phyloP scores from a whole-genome alignment of 2,113 vertebrate species.

The Cygnus buccinator region DNA sequence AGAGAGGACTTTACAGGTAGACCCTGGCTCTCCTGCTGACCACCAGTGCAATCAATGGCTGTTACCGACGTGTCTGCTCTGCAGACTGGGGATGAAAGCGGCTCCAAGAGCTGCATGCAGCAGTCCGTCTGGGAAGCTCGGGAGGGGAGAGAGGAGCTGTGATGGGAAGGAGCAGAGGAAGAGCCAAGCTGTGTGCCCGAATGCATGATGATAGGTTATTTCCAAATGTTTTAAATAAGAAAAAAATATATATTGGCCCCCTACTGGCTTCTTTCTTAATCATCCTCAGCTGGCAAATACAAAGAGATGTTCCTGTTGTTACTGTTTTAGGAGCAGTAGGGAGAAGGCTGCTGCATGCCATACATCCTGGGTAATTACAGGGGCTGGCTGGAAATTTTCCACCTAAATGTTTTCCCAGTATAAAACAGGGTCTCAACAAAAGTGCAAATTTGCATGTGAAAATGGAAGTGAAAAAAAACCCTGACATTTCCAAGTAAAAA shows the following conservation, averaged over 20 bases:
- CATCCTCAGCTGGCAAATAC: not conserved
- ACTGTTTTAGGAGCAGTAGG: not conserved
- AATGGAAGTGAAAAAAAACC: not conserved
- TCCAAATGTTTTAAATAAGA: not conserved
- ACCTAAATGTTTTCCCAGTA: fast-evolving
- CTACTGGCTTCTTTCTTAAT: not conserved
- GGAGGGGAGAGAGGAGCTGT: not conserved
- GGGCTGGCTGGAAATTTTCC: not conserved
- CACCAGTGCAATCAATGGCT: fast-evolving
- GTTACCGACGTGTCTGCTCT: fast-evolving
- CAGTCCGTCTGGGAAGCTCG: not conserved
- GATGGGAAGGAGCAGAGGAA: fast-evolving
- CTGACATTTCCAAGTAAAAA: not conserved
- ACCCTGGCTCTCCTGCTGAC: not conserved
- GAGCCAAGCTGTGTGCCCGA: not conserved
- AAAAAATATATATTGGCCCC: not conserved
- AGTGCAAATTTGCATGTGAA: not conserved
- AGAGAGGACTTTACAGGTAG: not conserved
- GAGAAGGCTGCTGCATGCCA: fast-evolving
- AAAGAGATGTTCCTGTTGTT: not conserved
- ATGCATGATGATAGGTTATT: not conserved
- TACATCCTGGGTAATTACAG: fast-evolving
- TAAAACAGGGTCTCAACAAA: not conserved
- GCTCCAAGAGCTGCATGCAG: not conserved
- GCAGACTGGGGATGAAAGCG: not conserved